Conservation (phyloP, 1,140 invertebrate genomes). For the Drosophila mojavensis region DNA sequence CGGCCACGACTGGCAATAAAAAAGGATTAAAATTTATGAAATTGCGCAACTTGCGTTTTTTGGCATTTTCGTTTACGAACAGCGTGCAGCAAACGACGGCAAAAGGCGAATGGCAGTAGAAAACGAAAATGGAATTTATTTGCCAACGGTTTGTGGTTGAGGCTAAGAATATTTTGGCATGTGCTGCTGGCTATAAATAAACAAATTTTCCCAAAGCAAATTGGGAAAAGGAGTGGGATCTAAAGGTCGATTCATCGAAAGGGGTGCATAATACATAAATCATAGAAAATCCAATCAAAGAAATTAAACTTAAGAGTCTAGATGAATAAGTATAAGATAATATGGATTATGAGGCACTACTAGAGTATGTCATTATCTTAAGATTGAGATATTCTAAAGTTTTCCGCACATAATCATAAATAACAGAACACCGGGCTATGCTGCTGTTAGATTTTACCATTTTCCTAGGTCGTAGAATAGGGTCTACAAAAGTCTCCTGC, state of each 20-base stretch:
- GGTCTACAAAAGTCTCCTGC: background rate
- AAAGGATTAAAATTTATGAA: slow-evolving; percentile 82
- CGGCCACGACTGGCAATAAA: slow-evolving; percentile 61
- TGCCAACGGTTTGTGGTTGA: slow-evolving; percentile 45
- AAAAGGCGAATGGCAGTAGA: slow-evolving; percentile 33
- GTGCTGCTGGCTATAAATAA: slow-evolving; percentile 63
- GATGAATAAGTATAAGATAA: background rate
- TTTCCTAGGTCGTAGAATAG: background rate
- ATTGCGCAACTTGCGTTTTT: slow-evolving; percentile 66
- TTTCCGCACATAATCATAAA: no score
- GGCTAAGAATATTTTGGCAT: slow-evolving; percentile 38
- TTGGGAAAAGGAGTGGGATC: slow-evolving; percentile 14
- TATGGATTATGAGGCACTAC: no score
- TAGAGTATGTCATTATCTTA: background rate
- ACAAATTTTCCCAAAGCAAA: slow-evolving; percentile 40
- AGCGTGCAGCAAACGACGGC: slow-evolving; percentile 21
- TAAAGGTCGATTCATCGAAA: background rate
- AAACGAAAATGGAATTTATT: slow-evolving; percentile 49
- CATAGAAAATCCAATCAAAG: slow-evolving; percentile 20
- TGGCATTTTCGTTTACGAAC: slow-evolving; percentile 56
- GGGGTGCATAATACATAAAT: slow-evolving; percentile 41
- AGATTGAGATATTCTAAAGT: no score
- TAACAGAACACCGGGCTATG: background rate
- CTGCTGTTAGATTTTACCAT: slow-evolving; percentile 29
- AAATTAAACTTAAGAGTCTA: background rate